These are phyloP conservation scores for Larimichthys crocea DNA, from an alignment of 2,113 vertebrate genomes.

Conservation along the genomic window DNA sequence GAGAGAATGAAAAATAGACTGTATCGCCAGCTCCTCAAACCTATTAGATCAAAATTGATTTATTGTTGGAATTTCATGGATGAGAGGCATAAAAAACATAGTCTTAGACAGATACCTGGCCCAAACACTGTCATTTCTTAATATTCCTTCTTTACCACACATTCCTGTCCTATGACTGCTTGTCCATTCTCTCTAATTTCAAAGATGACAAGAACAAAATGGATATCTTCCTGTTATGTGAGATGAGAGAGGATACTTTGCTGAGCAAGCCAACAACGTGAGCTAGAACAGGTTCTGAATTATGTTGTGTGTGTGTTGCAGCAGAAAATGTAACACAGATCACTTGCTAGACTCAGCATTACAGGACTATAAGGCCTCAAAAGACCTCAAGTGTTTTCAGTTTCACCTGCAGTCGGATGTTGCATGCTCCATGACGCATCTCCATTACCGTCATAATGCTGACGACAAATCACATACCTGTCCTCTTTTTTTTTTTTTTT, in stretches of 20 bases:
- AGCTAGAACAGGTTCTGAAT: not conserved
- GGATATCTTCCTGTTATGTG: not conserved
- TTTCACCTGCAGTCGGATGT: not conserved
- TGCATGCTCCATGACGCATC: not conserved
- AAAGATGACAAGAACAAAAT: conserved; percentile 28
- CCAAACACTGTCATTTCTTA: not conserved
- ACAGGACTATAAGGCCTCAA: not conserved
- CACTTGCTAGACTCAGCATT: conserved; percentile 21
- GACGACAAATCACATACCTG: no score
- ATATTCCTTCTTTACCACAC: not conserved
- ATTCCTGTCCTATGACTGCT: conserved; percentile 9
- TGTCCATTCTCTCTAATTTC: not conserved
- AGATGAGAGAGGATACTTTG: conserved; percentile 38
- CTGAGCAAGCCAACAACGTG: conserved; percentile 11
- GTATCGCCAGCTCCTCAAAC: not conserved
- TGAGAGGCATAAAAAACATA: not conserved
- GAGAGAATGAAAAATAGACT: not conserved
- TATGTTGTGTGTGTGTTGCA: conserved; percentile 18
- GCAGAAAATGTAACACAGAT: conserved; percentile 12
- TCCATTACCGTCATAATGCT: no score
- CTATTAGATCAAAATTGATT: not conserved
- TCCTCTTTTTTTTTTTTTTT: no score
- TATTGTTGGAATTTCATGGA: not conserved
- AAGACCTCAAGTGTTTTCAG: not conserved
- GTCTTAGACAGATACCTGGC: not conserved